Base-by-base conservation (phyloP, 2,888 invertebrate species). In the Tetragnatha montana region DNA sequence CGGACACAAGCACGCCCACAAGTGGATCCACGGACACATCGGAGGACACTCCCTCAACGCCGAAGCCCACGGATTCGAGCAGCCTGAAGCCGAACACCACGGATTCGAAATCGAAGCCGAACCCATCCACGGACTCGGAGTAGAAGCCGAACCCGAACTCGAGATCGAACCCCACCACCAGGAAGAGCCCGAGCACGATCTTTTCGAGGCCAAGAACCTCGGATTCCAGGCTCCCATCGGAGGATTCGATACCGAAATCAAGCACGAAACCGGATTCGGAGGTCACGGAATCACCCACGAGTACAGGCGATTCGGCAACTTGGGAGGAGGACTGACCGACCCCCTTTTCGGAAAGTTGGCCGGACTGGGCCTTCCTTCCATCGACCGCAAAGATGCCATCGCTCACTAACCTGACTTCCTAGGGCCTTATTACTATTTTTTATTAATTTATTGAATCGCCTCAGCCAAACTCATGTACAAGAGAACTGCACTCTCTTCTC, bases 281-380 rank as follows among this genome's bases (percentile, higher is more conserved):
- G 89, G 80, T 21, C 80, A 85, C 22, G 89, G 89, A 70, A 50
- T 85, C 21, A 51, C 85, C 19, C 81, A 85, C n/a, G 81, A 85
- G 17, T 85, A 81, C 68, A 81, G 89, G 17, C 21, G 68, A 60
- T 75, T 89, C 19, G 89, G 89, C 71, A 51, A 47, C 12, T n/a
- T 60, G 8, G 12, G 19, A 12, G 49, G 75, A 6, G 82, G 68
- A 22, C 81, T 71, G 1, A n/a, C 76, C 2, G 35, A 74, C 60
- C 49, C 84, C 69, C 49, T 89, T 4, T 81, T 85, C 22, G 75
- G 84, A 6, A 89, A 89, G 71, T 49, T 85, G 8, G 88, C 80
- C 50, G 87, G 81, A n/a, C 49, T 88, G 17, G 78, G 69, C 10
- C 22, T 80, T 8, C 74, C 80, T n/a, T 19, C 70, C 47, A 74